Base-by-base conservation (phyloP, 2,797 vertebrate species). In the Enteromius anoplus region DNA sequence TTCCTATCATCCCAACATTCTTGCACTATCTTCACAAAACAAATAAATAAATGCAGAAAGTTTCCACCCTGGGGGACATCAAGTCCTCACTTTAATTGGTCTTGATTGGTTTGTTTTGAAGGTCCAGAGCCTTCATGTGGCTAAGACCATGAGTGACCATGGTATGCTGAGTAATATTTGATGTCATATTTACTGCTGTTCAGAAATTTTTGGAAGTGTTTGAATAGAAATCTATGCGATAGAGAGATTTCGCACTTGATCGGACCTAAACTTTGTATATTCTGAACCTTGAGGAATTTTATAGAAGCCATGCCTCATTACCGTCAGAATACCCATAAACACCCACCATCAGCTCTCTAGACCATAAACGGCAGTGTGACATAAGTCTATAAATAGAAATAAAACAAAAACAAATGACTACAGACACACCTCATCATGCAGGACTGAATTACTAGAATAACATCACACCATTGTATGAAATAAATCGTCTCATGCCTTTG, bases 21-120 rank as follows among this genome's bases (percentile, higher is more conserved):
- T 75, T 91, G 62, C 86, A 79, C 77, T 88, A 92, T 93, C 92
- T 88, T 34, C 29, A 69, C 72, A 29, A 55, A 73, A 84, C 83
- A 81, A 84, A 89, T 89, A 90, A 91, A 91, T 90, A 92, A 84
- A 86, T 60, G 53, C 70, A 21, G 5, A 69, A 76, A 47, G 69
- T 29, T 51, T 79, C 75, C 69, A 62, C 81, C 68, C 78, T 84
- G 14, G 71, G 65, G 55, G 53, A 76, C 58, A 49, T 53, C 70
- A 75, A 53, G 17, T 8, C 47, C 47, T 71, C 19, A 23, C 12
- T 81, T 60, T 15, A 45, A 70, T 64, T 62, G 17, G 34, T n/a
- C 19, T 32, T 47, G 66, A 55, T 55, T 69, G 23, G n/a, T 47
- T 80, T 71, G 66, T 71, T 73, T 72, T 34, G 17, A 26, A 53